A percentile compares a stretch with the other conserved stretches of the same genome.
Evolutionary conservation across 1,140 invertebrate species (phyloP).

Genomic region (Tetramorium alpestre): DNA sequence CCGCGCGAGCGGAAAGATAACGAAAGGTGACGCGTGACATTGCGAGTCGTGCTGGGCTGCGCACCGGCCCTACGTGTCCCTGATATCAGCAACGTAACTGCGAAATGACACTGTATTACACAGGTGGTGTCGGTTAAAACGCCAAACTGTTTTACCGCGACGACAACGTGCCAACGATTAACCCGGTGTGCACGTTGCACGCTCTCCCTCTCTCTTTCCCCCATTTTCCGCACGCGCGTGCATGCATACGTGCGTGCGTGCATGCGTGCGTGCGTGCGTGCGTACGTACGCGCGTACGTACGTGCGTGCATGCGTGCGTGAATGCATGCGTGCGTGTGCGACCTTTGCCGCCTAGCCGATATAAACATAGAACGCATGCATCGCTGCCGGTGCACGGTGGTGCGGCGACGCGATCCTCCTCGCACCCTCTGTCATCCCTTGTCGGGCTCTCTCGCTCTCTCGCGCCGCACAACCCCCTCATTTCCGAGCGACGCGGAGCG

Average conservation of each 20-base stretch:
- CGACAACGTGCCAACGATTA: conserved; percentile 83
- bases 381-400: conserved; percentile 20
- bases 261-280: not conserved
- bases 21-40: not conserved
- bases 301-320: not conserved
- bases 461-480: conserved; percentile 41
- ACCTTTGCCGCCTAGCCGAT: conserved; percentile 65
- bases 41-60: not conserved
- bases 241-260: not conserved
- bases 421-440: conserved; percentile 36
- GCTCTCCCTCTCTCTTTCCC: conserved; percentile 25
- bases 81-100: conserved; percentile 33
- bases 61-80: not conserved
- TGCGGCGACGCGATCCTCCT: conserved; percentile 23
- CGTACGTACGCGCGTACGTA: not conserved
- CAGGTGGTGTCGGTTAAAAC: conserved; percentile 73
- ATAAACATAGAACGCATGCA: conserved; percentile 64
- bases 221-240: conserved; percentile 6
- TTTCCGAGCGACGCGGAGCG: conserved; percentile 62
- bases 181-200: conserved; percentile 71
- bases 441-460: conserved; percentile 30
- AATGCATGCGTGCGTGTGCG: not conserved
- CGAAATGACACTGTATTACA: conserved; percentile 57
- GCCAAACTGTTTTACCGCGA: conserved; percentile 82
- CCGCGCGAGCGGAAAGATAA: not conserved